Conservation (phyloP, 1,140 invertebrate genomes). For the Plodia interpunctella region DNA sequence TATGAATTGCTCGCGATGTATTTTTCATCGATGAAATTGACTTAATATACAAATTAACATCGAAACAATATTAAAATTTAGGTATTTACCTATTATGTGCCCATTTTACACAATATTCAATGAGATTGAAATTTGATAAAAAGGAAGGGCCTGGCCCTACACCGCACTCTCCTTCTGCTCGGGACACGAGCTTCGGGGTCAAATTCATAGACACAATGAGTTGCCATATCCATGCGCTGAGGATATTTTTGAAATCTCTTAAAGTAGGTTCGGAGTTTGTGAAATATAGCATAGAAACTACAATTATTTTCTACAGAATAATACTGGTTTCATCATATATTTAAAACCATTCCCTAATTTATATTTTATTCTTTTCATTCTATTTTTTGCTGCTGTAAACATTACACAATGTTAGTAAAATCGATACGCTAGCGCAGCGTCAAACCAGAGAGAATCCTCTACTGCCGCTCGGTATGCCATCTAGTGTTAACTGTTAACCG, state of each 20-base stretch:
- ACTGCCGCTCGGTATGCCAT: slow-evolving; percentile 39
- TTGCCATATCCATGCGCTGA: slow-evolving; percentile 40
- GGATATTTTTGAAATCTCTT: background rate
- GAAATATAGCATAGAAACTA: background rate
- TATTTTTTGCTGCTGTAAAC: slow-evolving; percentile 54
- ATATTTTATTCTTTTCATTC: slow-evolving; percentile 18
- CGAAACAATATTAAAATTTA: slow-evolving; percentile 33
- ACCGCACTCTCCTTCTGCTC: slow-evolving; percentile 69
- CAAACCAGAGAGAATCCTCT: slow-evolving; percentile 57
- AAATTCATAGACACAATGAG: slow-evolving; percentile 72
- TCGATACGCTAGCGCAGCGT: slow-evolving; percentile 71
- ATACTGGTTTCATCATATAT: background rate
- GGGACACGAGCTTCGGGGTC: slow-evolving; percentile 74
- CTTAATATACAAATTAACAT: slow-evolving; percentile 14
- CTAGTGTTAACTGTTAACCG: slow-evolving; percentile 22
- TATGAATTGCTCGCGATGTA: slow-evolving; percentile 47
- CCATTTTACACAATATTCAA: slow-evolving; percentile 71
- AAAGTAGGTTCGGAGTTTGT: background rate
- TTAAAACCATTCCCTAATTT: slow-evolving; percentile 3
- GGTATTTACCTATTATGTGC: slow-evolving; percentile 74
- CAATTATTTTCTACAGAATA: background rate
- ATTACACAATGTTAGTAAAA: slow-evolving; percentile 47
- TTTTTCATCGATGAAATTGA: slow-evolving; percentile 44
- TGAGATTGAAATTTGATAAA: slow-evolving; percentile 58
- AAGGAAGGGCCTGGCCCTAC: slow-evolving; percentile 73